Evolutionary conservation across 2,888 invertebrate genomes (phyloP).

Genomic region (Amaurobius ferox): DNA sequence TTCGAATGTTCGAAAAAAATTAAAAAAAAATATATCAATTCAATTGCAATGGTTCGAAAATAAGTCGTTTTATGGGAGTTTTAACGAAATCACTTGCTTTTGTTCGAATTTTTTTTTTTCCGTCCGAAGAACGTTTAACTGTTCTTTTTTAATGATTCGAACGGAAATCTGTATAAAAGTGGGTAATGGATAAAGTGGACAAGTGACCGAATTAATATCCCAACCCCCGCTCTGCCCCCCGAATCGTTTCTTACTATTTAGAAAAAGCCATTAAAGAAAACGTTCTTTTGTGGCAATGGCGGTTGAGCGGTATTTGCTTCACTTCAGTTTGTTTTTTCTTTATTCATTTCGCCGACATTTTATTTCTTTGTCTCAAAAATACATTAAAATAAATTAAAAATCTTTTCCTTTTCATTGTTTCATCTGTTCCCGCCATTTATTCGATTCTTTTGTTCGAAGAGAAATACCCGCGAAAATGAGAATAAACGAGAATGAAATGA

Average conservation of each 20-base stretch:
- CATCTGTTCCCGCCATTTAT: conserved; percentile 32
- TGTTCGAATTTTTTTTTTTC: conserved; percentile 28
- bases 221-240: not conserved
- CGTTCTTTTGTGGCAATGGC: conserved; percentile 41
- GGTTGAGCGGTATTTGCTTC: conserved; percentile 50
- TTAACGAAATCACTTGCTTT: conserved; percentile 44
- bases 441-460: conserved; percentile 14
- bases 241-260: not conserved
- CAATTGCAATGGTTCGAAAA: conserved; percentile 50
- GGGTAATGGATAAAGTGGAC: conserved; percentile 68
- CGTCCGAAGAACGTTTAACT: not conserved
- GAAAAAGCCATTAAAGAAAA: conserved; percentile 62
- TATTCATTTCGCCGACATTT: conserved; percentile 25
- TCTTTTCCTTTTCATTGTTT: conserved; percentile 41
- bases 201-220: conserved; percentile 68
- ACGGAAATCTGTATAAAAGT: conserved; percentile 45
- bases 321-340: conserved; percentile 14
- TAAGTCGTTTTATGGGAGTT: conserved; percentile 62
- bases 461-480: conserved; percentile 38
- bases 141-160: conserved; percentile 55
- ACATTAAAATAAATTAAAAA: conserved; percentile 72
- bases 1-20: not conserved
- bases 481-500: conserved; percentile 40
- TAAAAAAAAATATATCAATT: conserved; percentile 21
- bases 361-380: conserved; percentile 39